Percentiles rank a stretch among this genome's conserved stretches.
phyloP scores from a whole-genome alignment of 2,797 vertebrate species.

The Zenarchopterus dispar region DNA sequence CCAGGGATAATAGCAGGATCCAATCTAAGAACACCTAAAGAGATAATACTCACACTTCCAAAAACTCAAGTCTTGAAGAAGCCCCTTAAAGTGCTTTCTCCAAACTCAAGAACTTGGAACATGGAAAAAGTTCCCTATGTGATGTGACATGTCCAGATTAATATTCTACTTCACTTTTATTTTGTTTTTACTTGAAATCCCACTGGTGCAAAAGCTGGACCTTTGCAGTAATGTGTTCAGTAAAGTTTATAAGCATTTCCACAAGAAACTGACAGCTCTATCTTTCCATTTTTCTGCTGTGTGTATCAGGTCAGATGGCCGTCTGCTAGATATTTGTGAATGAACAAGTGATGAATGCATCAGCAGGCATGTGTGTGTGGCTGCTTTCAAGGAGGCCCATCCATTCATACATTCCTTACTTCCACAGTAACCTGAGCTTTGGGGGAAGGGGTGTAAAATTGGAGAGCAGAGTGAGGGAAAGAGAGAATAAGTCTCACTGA shows the following conservation, averaged over 20 bases:
- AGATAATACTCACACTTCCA: slow-evolving; percentile 54
- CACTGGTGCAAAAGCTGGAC: slow-evolving; percentile 7
- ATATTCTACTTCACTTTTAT: not conserved
- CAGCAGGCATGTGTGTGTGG: slow-evolving; percentile 26
- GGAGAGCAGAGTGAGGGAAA: slow-evolving; percentile 6
- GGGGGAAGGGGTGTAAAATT: slow-evolving; percentile 26
- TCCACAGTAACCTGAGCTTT: slow-evolving; percentile 71
- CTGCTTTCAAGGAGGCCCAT: slow-evolving; percentile 23
- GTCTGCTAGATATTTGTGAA: slow-evolving; percentile 81
- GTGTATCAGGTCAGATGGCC: slow-evolving; percentile 79
- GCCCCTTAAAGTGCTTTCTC: slow-evolving; percentile 6
- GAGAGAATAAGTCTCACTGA: slow-evolving; percentile 19
- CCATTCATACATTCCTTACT: slow-evolving; percentile 81
- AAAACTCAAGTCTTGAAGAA: slow-evolving; percentile 40
- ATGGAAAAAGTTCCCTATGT: not conserved
- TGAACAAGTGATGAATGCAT: slow-evolving; percentile 55
- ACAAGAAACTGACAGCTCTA: slow-evolving; percentile 57
- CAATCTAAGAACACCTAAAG: too few species aligned
- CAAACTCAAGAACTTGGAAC: not conserved
- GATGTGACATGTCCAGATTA: not conserved
- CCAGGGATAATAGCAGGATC: too few species aligned
- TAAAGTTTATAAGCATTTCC: slow-evolving; percentile 48
- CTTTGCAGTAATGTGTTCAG: slow-evolving; percentile 26
- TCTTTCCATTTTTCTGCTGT: slow-evolving; percentile 64
- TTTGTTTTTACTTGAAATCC: not conserved